Evolutionary conservation across 2,888 invertebrate genomes (phyloP), one percentile per base, ranked within the genome.

Genomic region (Dysmachus trigonus): DNA sequence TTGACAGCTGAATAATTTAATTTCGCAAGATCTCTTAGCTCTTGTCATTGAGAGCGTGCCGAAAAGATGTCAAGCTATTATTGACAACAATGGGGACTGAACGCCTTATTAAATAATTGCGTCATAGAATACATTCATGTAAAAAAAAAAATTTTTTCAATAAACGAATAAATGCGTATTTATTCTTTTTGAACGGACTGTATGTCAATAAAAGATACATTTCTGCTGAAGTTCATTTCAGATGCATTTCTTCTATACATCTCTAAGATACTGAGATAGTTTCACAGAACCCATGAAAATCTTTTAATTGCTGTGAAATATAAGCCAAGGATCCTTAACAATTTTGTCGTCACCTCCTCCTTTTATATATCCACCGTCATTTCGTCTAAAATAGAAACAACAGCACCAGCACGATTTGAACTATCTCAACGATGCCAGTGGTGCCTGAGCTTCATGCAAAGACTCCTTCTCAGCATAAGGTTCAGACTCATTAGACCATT

Each of bases 401-500:
- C 62, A 62, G 27, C 62, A 62, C 62, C 10, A 18, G 10, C 22
- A 62, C 18, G 8, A 8, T 6, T 7, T 1, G 8, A n/a, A 22
- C 22, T 62, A 62, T 18, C 27, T 62, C 22, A 18, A n/a, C 18
- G 7, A 62, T 22, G n/a, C n/a, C 2, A 62, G 27, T 62, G 10
- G 10, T 62, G 22, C 62, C 22, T 62, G 2, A 7, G 18, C 22
- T 22, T 22, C 18, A 62, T 22, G 47, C 47, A 47, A n/a, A 5
- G 18, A 1, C 47, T 47, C n/a, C n/a, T 47, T 15, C n/a, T 4
- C 4, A 47, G 47, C 47, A 47, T 15, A 47, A 47, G 15, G 38
- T 15, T n/a, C 27, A 62, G 62, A 81, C 81, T 81, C 81, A 81
- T 81, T 81, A 81, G 81, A 53, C 53, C 53, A 81, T 81, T 81